Conservation (phyloP, 2,113 vertebrate genomes). For the Grus americana region DNA sequence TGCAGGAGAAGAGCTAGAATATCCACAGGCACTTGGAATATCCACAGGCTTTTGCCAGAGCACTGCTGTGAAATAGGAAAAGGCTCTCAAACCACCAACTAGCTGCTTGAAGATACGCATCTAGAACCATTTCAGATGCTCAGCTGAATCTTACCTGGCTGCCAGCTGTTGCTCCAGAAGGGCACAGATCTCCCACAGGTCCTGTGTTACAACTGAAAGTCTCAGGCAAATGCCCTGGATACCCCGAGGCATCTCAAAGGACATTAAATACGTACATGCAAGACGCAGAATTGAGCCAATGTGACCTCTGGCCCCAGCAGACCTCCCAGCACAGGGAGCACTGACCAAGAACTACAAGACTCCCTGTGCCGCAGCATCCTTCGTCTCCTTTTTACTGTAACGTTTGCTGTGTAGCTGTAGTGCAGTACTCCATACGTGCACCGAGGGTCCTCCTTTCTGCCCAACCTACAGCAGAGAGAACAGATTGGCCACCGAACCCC, state of each 20-base stretch:
- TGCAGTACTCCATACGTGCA: neutral
- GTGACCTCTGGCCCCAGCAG: neutral
- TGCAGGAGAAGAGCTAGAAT: neutral
- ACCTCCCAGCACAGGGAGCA: neutral
- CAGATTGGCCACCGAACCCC: neutral
- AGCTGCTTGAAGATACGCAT: neutral
- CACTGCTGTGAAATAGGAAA: neutral
- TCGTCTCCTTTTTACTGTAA: neutral
- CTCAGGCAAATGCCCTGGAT: neutral
- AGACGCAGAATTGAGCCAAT: neutral
- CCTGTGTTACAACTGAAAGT: neutral
- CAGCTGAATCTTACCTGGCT: neutral
- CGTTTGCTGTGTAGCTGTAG: neutral
- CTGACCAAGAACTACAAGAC: neutral
- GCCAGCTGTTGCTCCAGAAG: neutral
- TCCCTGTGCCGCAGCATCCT: neutral
- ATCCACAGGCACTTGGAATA: neutral
- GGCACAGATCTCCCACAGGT: neutral
- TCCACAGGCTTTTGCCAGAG: neutral
- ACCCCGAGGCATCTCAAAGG: neutral
- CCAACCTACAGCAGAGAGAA: neutral
- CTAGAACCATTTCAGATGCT: neutral
- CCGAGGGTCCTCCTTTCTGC: neutral
- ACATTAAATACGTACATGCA: neutral
- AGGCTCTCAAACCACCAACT: neutral